Conservation (phyloP, 2,797 vertebrate genomes). For the Rhynchotus rufescens region DNA sequence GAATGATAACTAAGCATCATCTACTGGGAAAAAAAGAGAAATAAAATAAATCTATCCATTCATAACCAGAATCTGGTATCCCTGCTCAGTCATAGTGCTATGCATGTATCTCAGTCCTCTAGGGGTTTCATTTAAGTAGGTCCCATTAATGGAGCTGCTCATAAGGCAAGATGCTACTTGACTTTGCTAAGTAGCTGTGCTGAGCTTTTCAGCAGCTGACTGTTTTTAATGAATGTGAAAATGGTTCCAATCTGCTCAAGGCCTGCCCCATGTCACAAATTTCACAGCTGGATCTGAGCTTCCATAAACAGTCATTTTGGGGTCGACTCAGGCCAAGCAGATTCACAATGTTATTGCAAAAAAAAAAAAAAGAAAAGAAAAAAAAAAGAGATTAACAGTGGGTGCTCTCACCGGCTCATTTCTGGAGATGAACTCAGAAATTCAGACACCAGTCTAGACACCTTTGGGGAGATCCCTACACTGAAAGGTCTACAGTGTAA, state of each 20-base stretch:
- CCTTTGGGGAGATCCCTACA: background rate
- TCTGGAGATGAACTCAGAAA: background rate
- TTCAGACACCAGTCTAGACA: background rate
- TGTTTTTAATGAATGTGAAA: slow-evolving; percentile 51
- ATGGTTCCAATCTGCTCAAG: slow-evolving; percentile 55
- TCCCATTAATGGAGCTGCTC: background rate
- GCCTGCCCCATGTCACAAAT: slow-evolving; percentile 49
- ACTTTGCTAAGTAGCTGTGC: slow-evolving; percentile 38
- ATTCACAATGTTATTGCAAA: background rate
- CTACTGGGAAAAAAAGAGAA: background rate
- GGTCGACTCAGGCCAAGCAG: background rate
- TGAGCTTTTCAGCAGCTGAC: slow-evolving; percentile 42
- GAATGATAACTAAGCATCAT: background rate
- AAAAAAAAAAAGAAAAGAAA: background rate
- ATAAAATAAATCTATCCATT: background rate
- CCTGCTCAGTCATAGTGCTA: background rate
- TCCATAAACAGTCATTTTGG: slow-evolving; percentile 29
- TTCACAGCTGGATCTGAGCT: background rate
- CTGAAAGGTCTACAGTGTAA: background rate
- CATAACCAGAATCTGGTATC: background rate
- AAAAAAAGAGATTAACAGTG: background rate
- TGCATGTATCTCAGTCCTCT: slow-evolving; percentile 16
- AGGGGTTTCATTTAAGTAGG: slow-evolving; percentile 36
- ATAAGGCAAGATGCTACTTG: slow-evolving; percentile 63
- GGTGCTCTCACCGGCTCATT: background rate